Evolutionary conservation across 2,888 invertebrate species (phyloP).

Genomic region (Crematogaster levior): DNA sequence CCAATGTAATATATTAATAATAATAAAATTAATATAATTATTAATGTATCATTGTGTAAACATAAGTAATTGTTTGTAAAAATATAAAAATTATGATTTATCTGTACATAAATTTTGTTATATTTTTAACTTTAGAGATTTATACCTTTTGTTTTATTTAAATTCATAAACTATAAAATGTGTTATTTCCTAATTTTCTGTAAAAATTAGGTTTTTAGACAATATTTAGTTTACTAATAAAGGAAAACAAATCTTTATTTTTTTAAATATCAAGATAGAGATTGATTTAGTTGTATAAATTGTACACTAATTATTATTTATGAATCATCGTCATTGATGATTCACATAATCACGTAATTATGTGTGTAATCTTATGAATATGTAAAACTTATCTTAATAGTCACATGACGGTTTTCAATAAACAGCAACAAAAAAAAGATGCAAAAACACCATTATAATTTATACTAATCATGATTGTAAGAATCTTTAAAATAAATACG

Average conservation of each 20-base stretch:
- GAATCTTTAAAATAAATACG: neutral
- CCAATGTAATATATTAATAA: too few species aligned
- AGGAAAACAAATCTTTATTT: neutral
- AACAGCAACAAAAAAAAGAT: neutral
- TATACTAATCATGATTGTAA: neutral
- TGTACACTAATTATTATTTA: neutral
- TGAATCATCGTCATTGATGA: neutral
- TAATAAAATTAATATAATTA: conserved; percentile 1
- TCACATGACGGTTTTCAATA: neutral
- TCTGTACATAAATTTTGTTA: neutral
- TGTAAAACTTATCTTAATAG: neutral
- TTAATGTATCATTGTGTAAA: neutral
- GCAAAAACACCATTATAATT: neutral
- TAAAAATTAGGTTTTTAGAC: neutral
- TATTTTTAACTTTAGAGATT: neutral
- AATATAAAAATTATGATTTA: neutral
- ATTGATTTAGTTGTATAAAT: neutral
- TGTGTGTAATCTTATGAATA: neutral
- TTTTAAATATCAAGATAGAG: neutral
- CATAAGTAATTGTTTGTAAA: neutral
- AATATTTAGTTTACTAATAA: neutral
- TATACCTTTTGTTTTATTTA: neutral
- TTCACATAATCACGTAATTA: too few species aligned
- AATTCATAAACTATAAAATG: neutral
- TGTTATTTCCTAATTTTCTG: neutral